Evolutionary conservation across 2,888 invertebrate genomes (phyloP), one percentile per base, ranked within the genome.

Genomic region (Melanargia galathea): DNA sequence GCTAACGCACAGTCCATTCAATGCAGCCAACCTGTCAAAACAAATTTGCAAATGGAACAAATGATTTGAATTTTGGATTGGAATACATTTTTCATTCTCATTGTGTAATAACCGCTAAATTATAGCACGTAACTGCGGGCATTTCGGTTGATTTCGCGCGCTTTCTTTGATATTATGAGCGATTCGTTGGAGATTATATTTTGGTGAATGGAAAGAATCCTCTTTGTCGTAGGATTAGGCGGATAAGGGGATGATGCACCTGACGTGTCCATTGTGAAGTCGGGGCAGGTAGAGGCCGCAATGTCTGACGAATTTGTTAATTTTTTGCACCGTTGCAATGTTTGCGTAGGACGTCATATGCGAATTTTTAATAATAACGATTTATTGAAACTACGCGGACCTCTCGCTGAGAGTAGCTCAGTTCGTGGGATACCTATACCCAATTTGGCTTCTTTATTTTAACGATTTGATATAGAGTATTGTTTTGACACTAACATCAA

Each of bases 241-340:
- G 80, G 82, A 76, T 78, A 79, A 81, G 80, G 75, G 80, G 85
- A 88, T 89, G 79, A 89, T 85, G 84, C 90, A 91, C 90, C 90
- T 90, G 90, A 89, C 81, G 71, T 75, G 72, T 70, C 74, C 73
- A 77, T 86, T 86, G 83, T 83, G 35, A 5, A 13, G 70, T 55
- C 38, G 18, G 43, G 64, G 76, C 84, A 86, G 88, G 88, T 86
- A 87, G 73, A 73, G 68, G 70, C 71, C 73, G 76, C 79, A 79
- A 74, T 79, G 71, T 56, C 71, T 74, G 71, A 70, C 72, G 71
- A 71, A 74, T 75, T 72, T 76, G 72, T 76, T 72, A 54, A n/a
- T 26, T 56, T 56, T 48, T 63, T 61, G 20, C 22, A 60, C 73
- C 72, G 71, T 82, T 79, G 80, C 81, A 75, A 73, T 86, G 80